phyloP scores from a whole-genome alignment of 1,140 invertebrate species.

The Heliconius hewitsoni region DNA sequence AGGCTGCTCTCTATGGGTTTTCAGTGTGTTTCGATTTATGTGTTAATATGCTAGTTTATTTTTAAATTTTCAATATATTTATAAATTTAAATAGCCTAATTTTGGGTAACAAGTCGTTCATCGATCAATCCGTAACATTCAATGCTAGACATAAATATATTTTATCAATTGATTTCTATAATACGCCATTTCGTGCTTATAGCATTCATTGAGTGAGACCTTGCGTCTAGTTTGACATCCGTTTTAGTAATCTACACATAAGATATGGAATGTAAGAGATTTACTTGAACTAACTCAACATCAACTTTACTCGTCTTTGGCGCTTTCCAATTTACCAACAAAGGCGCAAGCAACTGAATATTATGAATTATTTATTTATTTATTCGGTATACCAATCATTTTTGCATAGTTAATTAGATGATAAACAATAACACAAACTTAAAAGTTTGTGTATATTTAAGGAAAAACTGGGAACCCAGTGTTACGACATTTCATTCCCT shows the following conservation, averaged over 20 bases:
- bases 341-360: background rate
- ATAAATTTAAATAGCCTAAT: no score
- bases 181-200: background rate
- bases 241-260: background rate
- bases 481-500: no score
- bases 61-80: no score
- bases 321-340: background rate
- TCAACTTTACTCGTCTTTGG: background rate
- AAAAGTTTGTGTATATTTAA: no score
- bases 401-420: no score
- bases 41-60: no score
- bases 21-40: no score
- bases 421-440: no score
- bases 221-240: conserved; percentile 2
- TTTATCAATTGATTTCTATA: background rate
- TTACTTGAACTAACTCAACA: background rate
- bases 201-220: background rate
- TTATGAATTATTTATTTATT: background rate
- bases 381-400: background rate
- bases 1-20: no score
- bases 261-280: background rate
- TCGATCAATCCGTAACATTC: background rate
- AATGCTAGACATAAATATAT: background rate
- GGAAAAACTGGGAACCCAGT: background rate
- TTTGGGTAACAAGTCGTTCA: no score